phyloP scores from a whole-genome alignment of 2,888 invertebrate species.

The Caenorhabditis wallacei region DNA sequence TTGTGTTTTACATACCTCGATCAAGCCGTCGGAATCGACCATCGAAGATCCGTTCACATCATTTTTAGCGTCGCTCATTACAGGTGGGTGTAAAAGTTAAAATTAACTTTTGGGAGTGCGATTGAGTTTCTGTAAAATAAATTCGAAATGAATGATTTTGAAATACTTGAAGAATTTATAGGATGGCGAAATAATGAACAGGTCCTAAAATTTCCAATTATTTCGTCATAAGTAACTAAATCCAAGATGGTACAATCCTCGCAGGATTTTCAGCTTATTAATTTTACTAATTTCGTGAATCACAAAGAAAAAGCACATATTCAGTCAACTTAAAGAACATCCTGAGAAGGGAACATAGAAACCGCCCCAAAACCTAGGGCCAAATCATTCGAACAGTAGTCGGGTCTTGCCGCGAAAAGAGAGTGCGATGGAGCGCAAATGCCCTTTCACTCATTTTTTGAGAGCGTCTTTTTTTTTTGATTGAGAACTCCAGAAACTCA shows the following conservation, averaged over 20 bases:
- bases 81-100: conserved; percentile 64
- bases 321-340: neutral
- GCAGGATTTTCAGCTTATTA: neutral
- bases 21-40: conserved; percentile 76
- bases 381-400: conserved; percentile 53
- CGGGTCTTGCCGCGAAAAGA: conserved; percentile 61
- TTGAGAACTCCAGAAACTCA: neutral
- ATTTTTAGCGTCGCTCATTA: conserved; percentile 69
- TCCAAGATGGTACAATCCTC: neutral
- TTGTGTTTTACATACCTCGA: too few species aligned
- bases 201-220: conserved; percentile 44
- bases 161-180: neutral
- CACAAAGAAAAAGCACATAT: neutral
- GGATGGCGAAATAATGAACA: conserved; percentile 38
- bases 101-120: conserved; percentile 63
- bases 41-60: conserved; percentile 71
- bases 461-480: neutral
- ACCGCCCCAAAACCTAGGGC: conserved; percentile 61
- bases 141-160: neutral
- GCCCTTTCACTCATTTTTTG: neutral
- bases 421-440: conserved; percentile 55
- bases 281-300: neutral
- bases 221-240: neutral
- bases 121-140: conserved; percentile 38
- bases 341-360: conserved; percentile 38